Evolutionary conservation across 2,113 vertebrate species (phyloP), one percentile per base, ranked within the genome.

Genomic region (Nyctibius bracteatus): DNA sequence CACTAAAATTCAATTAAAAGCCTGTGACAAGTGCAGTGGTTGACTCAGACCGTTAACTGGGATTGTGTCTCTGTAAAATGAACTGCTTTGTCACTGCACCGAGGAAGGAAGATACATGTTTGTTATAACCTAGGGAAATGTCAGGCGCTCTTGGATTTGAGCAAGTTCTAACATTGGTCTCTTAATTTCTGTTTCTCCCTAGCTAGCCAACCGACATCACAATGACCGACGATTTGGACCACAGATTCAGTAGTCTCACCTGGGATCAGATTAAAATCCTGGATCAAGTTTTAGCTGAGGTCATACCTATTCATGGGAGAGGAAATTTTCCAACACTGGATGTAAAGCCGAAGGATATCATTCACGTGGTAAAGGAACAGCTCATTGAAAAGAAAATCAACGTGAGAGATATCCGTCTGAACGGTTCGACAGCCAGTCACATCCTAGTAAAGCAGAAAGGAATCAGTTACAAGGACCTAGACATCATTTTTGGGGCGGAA

Each of bases 321-420:
- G 99, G 99, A 33, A 99, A 99, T 98, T 99, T 99, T 68, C 99
- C 99, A 19, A 99, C 99, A 0, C 68, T 99, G 97, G 99, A 99
- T 95, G 98, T 99, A 74, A 99, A 99, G 91, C 99, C 98, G 2
- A 99, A 99, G 96, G 98, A 99, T 96, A 99, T 99, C 63, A 99
- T 99, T 95, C 98, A 97, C 18, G 95, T 98, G 44, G 99, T 99
- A 63, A 98, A 98, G 91, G 97, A 99, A 41, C 98, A 99, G 94
- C 98, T 99, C 51, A 96, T 97, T 88, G 96, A 98, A 65, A 99
- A 99, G 94, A 98, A 98, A 23, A 99, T 99, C 94, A 91, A 81
- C 4, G 98, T 99, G 12, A 97, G 98, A 80, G 99, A 99, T 89
- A 98, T 99, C 33, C 98, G 99, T 61, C 95, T 99, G 77, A 99